Evolutionary conservation across 2,888 invertebrate species (phyloP).

Genomic region (Empis livida): DNA sequence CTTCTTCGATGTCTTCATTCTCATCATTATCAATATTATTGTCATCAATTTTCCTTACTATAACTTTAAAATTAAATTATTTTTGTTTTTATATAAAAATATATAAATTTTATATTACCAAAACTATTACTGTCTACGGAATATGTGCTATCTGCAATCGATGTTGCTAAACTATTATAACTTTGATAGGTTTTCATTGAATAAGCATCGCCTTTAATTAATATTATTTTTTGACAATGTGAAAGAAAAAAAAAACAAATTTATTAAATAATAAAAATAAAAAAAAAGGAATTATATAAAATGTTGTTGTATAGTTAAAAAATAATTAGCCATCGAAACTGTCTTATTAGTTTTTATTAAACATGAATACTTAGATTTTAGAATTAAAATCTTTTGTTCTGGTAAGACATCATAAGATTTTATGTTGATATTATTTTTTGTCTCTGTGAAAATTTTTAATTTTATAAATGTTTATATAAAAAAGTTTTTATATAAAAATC

Average conservation of each 20-base stretch:
- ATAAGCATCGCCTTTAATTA: conserved; percentile 31
- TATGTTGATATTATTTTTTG: no score
- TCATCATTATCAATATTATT: conserved; percentile 16
- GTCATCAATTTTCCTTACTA: not conserved
- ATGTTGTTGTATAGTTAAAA: not conserved
- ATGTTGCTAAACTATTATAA: conserved; percentile 37
- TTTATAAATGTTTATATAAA: no score
- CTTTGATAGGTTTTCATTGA: conserved; percentile 37
- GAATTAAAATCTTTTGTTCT: no score
- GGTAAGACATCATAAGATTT: no score
- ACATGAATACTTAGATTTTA: no score
- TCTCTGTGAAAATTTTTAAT: no score
- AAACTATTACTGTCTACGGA: conserved; percentile 33
- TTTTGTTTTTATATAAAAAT: conserved; percentile 10
- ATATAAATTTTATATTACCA: conserved; percentile 22
- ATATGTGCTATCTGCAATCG: conserved; percentile 33
- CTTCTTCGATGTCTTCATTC: conserved; percentile 17
- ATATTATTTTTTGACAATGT: conserved; percentile 5
- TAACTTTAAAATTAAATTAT: conserved; percentile 2
- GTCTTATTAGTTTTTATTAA: no score
- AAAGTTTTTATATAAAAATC: no score
- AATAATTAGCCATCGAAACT: no score
- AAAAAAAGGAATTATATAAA: conserved; percentile 3
- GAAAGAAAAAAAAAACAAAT: conserved; percentile 14
- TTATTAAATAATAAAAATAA: conserved; percentile 13